Percentiles rank a stretch among this genome's conserved stretches.
Evolutionary conservation across 2,797 vertebrate species (phyloP).

Genomic region (Xenops minutus): DNA sequence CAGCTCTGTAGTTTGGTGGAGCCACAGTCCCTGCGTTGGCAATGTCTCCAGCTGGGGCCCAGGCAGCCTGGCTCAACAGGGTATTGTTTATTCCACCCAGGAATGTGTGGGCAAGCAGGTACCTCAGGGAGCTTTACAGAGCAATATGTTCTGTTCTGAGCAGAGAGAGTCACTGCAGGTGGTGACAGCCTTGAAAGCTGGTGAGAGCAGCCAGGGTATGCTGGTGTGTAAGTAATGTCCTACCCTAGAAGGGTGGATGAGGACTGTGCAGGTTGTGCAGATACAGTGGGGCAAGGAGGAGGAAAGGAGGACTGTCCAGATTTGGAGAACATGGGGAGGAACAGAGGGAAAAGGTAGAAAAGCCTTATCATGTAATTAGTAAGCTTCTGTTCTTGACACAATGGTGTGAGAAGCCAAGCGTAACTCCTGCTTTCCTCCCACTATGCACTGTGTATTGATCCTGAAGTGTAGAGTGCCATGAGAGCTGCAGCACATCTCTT

Average conservation of each 20-base stretch:
- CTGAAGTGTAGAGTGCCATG: neutral
- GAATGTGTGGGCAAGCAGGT: neutral
- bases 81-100: constrained; percentile 19
- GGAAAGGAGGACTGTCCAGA: neutral
- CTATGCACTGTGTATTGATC: neutral
- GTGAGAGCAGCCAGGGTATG: rapidly evolving
- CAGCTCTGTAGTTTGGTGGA: neutral
- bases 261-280: neutral
- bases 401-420: neutral
- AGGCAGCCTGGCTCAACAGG: neutral
- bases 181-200: neutral
- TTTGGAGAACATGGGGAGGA: neutral
- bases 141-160: neutral
- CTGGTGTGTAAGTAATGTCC: neutral
- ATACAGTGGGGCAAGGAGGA: neutral
- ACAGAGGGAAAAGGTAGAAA: neutral
- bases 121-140: neutral
- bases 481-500: neutral
- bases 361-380: neutral
- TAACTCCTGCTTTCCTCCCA: neutral
- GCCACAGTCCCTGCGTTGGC: neutral
- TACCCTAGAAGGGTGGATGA: neutral
- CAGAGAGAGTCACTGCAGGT: neutral
- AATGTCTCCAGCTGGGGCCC: neutral
- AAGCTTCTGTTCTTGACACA: no score